These are phyloP conservation scores for Carassius gibelio DNA, from an alignment of 2,113 vertebrate species.

Conservation along the genomic window DNA sequence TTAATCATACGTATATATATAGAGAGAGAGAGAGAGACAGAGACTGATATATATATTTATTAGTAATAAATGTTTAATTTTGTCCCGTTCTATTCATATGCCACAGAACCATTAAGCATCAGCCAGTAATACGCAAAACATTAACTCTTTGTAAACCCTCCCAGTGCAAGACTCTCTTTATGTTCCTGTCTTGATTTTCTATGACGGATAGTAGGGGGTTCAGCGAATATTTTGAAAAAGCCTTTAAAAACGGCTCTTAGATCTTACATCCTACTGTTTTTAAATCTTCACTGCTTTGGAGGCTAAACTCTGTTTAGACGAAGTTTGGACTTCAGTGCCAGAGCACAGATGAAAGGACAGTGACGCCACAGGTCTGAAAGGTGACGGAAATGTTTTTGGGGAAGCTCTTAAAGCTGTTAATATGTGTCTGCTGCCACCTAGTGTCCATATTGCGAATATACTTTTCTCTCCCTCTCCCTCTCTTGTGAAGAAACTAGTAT, in stretches of 20 bases:
- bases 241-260: neutral
- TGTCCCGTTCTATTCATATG: neutral
- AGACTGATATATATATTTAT: neutral
- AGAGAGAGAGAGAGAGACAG: neutral
- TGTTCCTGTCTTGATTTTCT: neutral
- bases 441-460: neutral
- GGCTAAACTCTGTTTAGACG: neutral
- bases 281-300: neutral
- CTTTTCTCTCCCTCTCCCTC: no score
- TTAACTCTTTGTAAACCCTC: neutral
- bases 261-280: neutral
- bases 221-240: neutral
- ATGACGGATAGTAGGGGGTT: constrained; percentile 13
- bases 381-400: neutral
- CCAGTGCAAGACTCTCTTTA: no score
- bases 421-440: constrained; percentile 11
- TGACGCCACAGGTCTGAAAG: neutral
- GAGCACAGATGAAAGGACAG: neutral
- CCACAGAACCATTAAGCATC: neutral
- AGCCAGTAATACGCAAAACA: neutral
- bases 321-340: neutral
- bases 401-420: neutral
- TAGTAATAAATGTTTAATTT: neutral
- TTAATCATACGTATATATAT: neutral
- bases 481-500: neutral